Evolutionary conservation across 2,113 vertebrate genomes (phyloP).

Genomic region (Pterocles burchelli): DNA sequence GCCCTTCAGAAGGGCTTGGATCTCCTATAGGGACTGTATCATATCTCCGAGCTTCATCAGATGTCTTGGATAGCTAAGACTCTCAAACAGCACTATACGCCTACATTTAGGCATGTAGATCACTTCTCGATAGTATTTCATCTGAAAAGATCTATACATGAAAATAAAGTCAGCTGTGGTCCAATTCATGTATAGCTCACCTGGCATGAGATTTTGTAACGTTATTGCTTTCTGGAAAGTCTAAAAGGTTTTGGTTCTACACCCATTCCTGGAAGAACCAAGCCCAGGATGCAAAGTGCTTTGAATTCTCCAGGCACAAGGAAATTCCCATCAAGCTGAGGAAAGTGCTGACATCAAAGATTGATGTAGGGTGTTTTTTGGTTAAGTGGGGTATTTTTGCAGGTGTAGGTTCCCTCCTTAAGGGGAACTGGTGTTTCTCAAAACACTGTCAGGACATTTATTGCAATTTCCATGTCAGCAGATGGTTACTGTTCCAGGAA

Average conservation of each 20-base stretch:
- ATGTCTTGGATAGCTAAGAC: neutral
- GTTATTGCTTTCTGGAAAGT: neutral
- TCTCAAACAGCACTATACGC: neutral
- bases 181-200: neutral
- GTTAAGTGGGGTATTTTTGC: constrained; percentile 26
- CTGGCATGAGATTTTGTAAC: neutral
- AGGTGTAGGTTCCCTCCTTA: constrained; percentile 27
- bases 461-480: constrained; percentile 26
- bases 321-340: constrained; percentile 21
- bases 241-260: neutral
- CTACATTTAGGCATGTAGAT: neutral
- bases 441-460: constrained; percentile 9
- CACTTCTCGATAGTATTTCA: neutral
- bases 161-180: neutral
- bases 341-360: constrained; percentile 9
- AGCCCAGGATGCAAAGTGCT: neutral
- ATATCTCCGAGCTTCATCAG: neutral
- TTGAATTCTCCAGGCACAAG: neutral
- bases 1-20: neutral
- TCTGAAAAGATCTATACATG: neutral
- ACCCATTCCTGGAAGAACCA: constrained; percentile 1
- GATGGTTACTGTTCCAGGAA: neutral
- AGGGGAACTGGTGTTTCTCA: neutral
- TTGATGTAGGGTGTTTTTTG: constrained; percentile 9
- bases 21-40: neutral